Base-by-base conservation (phyloP, 1,140 invertebrate genomes). In the Drosophila busckii region DNA sequence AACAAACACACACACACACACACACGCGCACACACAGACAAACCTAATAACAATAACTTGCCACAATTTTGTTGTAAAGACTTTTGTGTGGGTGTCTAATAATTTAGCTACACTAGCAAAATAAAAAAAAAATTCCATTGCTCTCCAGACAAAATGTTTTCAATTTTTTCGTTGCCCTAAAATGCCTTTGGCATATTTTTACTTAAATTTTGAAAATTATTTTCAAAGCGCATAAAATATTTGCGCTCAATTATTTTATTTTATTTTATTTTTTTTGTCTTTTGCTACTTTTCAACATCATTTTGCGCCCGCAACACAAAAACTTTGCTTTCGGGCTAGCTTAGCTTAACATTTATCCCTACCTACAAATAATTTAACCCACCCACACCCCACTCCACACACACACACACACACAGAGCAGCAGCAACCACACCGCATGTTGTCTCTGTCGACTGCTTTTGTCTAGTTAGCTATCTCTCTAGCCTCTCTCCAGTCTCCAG, bases 211-310 rank as follows among this genome's bases (percentile, higher is more conserved):
- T 17, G 8, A 23, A 28, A 28, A 6, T 6, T 3, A 28, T 28
- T 2, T 12, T 28, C n/a, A 38, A 29, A 35, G 22, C 25, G 25
- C 17, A 42, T 41, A 19, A 12, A 7, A 26, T 9, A 29, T 29
- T 13, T 9, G 16, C 16, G 4, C 6, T 4, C 13, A 40, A 8
- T 5, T 62, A 56, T 62, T 25, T 49, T 44, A 54, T 28, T 38
- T 40, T 44, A 69, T 69, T 62, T 69, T 69, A 62, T 55, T 66
- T 48, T 66, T 58, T 42, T 37, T 38, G 23, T 26, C 34, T 46
- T 45, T 40, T 26, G 12, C 28, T 19, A 32, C 12, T 32, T 41
- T 52, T 53, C 22, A 25, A 19, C 49, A 42, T 22, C 19, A 42
- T 22, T 42, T 44, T 25, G n/a, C 38, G 49, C 49, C 38, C 22